These are phyloP conservation scores for Otus scops DNA, from an alignment of 2,797 vertebrate genomes.

Conservation along the genomic window DNA sequence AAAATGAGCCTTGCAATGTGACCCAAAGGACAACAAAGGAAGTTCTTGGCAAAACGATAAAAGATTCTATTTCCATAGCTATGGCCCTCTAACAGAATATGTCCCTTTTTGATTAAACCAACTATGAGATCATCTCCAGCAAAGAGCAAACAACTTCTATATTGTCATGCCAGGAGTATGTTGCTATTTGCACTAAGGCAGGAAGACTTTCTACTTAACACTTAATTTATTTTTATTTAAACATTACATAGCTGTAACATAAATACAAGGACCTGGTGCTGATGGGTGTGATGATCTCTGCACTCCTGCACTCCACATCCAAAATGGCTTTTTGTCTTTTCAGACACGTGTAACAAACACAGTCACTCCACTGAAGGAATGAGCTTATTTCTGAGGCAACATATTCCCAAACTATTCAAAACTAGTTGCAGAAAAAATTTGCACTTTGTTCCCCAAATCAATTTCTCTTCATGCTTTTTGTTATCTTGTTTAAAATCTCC, in stretches of 20 bases:
- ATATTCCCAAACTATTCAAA: neutral
- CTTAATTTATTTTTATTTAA: conserved; percentile 59
- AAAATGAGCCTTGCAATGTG: conserved; percentile 18
- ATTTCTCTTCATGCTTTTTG: neutral
- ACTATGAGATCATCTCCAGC: conserved; percentile 52
- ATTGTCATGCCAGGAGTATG: conserved; percentile 36
- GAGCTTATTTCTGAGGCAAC: neutral
- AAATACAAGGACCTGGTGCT: conserved; percentile 19
- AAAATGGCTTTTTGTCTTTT: neutral
- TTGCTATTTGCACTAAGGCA: conserved; percentile 39
- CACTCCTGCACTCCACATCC: neutral
- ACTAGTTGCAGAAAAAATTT: neutral
- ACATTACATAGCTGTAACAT: conserved; percentile 11
- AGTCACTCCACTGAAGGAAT: neutral
- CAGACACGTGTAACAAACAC: neutral
- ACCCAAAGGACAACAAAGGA: conserved; percentile 45
- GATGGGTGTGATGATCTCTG: neutral
- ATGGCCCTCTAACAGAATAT: neutral
- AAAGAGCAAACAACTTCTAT: conserved; percentile 13
- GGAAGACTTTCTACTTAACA: conserved; percentile 44
- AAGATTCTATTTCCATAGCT: conserved; percentile 44
- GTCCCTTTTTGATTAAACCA: conserved; percentile 54
- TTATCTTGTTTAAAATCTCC: neutral
- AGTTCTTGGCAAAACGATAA: conserved; percentile 29
- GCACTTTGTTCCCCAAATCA: neutral